Evolutionary conservation across 2,888 invertebrate species (phyloP).

Genomic region (Pheosia gnoma): DNA sequence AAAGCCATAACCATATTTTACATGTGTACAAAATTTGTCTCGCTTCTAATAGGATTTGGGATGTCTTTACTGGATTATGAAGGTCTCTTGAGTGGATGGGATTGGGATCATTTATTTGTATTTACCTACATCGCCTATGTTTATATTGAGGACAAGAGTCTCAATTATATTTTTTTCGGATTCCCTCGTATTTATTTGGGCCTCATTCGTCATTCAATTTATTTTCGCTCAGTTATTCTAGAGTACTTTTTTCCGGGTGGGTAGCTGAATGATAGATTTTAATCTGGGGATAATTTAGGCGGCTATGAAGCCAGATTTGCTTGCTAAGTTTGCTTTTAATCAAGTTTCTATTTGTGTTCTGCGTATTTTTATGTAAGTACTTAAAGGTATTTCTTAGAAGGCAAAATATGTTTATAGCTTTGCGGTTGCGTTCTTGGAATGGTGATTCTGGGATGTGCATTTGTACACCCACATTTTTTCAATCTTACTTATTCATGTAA

Average conservation of each 20-base stretch:
- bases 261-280: not conserved
- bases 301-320: not conserved
- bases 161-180: conserved; percentile 15
- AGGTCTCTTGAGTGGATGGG: conserved; percentile 43
- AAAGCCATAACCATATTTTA: conserved; percentile 42
- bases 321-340: not conserved
- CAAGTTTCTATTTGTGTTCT: not conserved
- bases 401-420: no score
- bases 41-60: conserved; percentile 49
- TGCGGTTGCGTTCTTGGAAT: no score
- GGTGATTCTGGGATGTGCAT: no score
- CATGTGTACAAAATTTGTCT: conserved; percentile 49
- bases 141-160: conserved; percentile 24
- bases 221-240: not conserved
- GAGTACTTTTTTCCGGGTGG: not conserved
- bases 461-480: no score
- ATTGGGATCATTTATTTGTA: conserved; percentile 51
- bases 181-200: conserved; percentile 1
- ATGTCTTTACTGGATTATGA: conserved; percentile 51
- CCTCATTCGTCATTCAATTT: conserved; percentile 12
- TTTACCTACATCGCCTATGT: conserved; percentile 32
- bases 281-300: not conserved
- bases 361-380: not conserved
- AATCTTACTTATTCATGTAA: no score
- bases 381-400: not conserved